Evolutionary conservation across 2,888 invertebrate species (phyloP), one percentile per base, ranked within the genome.

Genomic region (Dendrolimus houi): DNA sequence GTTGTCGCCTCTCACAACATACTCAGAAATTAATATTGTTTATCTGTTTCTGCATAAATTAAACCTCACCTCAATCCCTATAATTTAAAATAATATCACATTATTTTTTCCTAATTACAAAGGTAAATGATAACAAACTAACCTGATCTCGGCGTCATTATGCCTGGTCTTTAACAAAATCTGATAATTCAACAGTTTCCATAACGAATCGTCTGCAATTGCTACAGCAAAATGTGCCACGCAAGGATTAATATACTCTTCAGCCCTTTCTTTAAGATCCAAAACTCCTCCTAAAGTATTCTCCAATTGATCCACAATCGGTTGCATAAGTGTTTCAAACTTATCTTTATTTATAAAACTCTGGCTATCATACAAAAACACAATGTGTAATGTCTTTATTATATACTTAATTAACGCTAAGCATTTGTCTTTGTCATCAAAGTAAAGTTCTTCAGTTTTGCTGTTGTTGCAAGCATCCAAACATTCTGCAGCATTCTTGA

Each of bases 111-210:
- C 14, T 14, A 14, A 14, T 14, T 14, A 14, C 47, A 55, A 54
- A 55, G 41, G 9, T 41, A 41, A 29, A 55, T 54, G 47, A 14
- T 54, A 40, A 54, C 40, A 47, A 9, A 69, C 70, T 59, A 59
- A 91, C 91, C 93, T 91, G 63, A 97, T 95, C 75, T 94, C 92
- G 0, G 95, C 92, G 60, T 93, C 93, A 64, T 93, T 92, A 70
- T 95, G 94, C 61, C 97, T 93, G 0, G 97, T 96, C 87, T 98
- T 98, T 64, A 98, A 89, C 57, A 98, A 84, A 63, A 98, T 93
- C 78, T 98, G 96, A 80, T 98, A 97, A 77, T 98, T 97, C 62
- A 98, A 86, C 67, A 96, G 93, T 75, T 98, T 98, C 95, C 98
- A 98, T 41, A 96, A 82, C 0, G 96, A 93, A 77, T 98, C 97